Conservation (phyloP, 2,888 invertebrate species). For the Holacanthella duospinosa region DNA sequence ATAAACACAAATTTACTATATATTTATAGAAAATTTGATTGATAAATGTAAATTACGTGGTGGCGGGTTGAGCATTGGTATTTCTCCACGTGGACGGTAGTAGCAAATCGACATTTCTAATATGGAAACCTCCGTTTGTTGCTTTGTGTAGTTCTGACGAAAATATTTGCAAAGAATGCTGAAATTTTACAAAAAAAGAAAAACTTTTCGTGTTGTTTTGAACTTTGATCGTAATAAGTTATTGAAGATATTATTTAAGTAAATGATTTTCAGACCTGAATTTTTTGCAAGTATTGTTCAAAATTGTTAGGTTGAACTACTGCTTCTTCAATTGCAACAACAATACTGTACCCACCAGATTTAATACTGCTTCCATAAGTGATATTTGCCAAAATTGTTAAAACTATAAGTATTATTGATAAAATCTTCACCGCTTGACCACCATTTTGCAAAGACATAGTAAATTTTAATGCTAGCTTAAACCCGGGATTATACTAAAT, state of each 20-base stretch:
- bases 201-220: too few species aligned
- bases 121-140: neutral
- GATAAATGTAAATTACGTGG: constrained; percentile 14
- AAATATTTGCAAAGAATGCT: neutral
- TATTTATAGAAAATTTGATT: too few species aligned
- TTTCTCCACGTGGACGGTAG: neutral
- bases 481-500: too few species aligned
- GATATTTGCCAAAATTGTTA: too few species aligned
- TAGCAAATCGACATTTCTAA: neutral
- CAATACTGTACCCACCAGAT: neutral
- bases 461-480: too few species aligned
- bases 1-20: too few species aligned
- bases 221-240: constrained; percentile 11
- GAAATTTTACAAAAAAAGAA: neutral
- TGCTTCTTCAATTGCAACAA: neutral
- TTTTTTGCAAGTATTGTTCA: neutral
- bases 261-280: neutral
- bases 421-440: too few species aligned
- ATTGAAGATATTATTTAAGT: constrained; percentile 4
- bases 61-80: neutral
- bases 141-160: neutral
- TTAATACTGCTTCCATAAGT: neutral
- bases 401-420: too few species aligned
- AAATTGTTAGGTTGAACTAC: neutral
- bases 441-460: too few species aligned